Conservation (phyloP, 2,888 invertebrate species). For the Noctuana brunneofusca region DNA sequence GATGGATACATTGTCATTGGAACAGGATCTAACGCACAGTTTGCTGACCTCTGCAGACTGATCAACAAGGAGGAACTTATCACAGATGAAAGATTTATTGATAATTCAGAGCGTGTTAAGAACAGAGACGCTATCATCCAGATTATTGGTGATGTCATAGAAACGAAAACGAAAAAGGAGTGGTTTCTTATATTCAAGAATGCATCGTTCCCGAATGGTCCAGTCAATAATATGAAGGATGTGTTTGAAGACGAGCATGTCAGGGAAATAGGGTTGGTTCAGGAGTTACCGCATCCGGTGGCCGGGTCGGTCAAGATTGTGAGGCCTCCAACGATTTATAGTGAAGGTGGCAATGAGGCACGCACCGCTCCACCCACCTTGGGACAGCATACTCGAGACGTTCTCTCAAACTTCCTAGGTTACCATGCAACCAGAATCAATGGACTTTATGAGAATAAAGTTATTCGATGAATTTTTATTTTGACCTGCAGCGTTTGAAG, state of each 20-base stretch:
- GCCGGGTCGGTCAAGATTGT: conserved; percentile 89
- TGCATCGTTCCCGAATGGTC: conserved; percentile 93
- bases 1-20: conserved; percentile 94
- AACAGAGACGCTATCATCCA: conserved; percentile 87
- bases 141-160: conserved; percentile 82
- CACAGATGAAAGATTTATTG: conserved; percentile 84
- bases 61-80: conserved; percentile 85
- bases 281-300: conserved; percentile 86
- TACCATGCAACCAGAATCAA: conserved; percentile 84
- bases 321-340: conserved; percentile 93
- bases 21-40: conserved; percentile 93
- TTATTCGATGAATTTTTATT: conserved; percentile 49
- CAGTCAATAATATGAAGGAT: conserved; percentile 92
- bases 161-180: conserved; percentile 86
- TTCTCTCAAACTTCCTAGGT: conserved; percentile 86
- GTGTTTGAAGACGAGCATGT: conserved; percentile 96
- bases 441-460: conserved; percentile 74
- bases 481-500: background rate
- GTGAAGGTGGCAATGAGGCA: conserved; percentile 86
- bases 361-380: conserved; percentile 90
- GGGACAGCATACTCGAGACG: conserved; percentile 93
- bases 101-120: conserved; percentile 89
- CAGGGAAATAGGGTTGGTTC: conserved; percentile 86
- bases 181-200: conserved; percentile 89
- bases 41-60: conserved; percentile 86